Percentiles rank a stretch among this genome's conserved stretches.
Conservation (phyloP, 2,888 invertebrate genomes). For the Eupithecia vulgata region DNA sequence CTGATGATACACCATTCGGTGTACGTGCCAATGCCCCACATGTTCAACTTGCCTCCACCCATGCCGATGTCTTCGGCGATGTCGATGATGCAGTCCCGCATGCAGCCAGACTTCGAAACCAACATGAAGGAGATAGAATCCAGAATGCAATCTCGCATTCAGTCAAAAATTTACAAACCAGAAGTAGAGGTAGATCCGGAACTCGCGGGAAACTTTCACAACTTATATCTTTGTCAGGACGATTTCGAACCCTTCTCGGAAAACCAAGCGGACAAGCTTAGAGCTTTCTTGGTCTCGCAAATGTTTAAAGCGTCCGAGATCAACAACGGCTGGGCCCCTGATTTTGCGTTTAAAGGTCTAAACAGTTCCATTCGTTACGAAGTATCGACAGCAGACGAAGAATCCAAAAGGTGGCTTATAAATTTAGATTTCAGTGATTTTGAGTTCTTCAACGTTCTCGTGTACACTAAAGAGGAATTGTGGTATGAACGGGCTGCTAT, state of each 20-base stretch:
- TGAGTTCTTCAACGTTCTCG: slow-evolving; percentile 62
- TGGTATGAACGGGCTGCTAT: slow-evolving; percentile 77
- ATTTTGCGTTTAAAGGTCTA: slow-evolving; percentile 65
- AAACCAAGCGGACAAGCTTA: slow-evolving; percentile 59
- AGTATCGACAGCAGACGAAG: slow-evolving; percentile 61
- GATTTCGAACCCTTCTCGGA: slow-evolving; percentile 65
- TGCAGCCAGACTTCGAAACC: slow-evolving; percentile 5
- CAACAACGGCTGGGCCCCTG: slow-evolving; percentile 61
- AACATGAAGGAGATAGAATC: slow-evolving; percentile 16
- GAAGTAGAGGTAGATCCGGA: neutral
- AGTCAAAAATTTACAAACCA: slow-evolving; percentile 4
- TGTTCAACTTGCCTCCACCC: slow-evolving; percentile 5
- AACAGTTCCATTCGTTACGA: slow-evolving; percentile 67
- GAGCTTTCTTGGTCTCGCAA: slow-evolving; percentile 62
- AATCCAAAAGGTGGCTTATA: slow-evolving; percentile 68
- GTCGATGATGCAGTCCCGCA: slow-evolving; percentile 11
- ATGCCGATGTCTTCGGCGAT: neutral
- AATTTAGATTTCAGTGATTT: slow-evolving; percentile 66
- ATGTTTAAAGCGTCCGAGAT: slow-evolving; percentile 59
- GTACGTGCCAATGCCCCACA: slow-evolving; percentile 21
- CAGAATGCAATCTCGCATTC: slow-evolving; percentile 18
- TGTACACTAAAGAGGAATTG: slow-evolving; percentile 72
- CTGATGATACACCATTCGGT: slow-evolving; percentile 36
- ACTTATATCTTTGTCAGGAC: slow-evolving; percentile 71
- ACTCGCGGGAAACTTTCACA: slow-evolving; percentile 39